Evolutionary conservation across 2,888 invertebrate species (phyloP).

Genomic region (Scaptomyza tumidula): DNA sequence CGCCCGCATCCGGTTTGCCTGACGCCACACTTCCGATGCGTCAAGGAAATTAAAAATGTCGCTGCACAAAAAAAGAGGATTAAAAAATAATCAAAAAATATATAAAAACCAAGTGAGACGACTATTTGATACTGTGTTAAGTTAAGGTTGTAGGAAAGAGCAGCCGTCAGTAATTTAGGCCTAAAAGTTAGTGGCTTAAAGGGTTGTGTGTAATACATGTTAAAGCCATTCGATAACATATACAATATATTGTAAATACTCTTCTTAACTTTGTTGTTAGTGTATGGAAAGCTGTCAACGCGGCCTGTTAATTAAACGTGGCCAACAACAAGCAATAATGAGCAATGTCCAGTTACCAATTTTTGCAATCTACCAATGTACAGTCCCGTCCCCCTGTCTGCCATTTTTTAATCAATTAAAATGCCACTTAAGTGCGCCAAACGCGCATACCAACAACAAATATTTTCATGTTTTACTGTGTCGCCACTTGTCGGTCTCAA

Average conservation of each 20-base stretch:
- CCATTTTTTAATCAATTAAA: slow-evolving; percentile 76
- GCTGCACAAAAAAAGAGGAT: slow-evolving; percentile 32
- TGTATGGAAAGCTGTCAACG: slow-evolving; percentile 20
- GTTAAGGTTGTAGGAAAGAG: neutral
- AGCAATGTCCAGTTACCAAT: slow-evolving; percentile 30
- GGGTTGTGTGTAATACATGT: neutral
- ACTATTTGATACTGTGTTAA: neutral
- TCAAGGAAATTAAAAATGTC: slow-evolving; percentile 78
- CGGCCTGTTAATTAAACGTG: slow-evolving; percentile 68
- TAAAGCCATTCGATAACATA: too few relatives aligned
- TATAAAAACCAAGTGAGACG: neutral
- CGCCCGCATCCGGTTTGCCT: slow-evolving; percentile 67
- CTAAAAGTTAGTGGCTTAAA: neutral
- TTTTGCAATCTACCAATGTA: slow-evolving; percentile 1
- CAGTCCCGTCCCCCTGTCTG: too few relatives aligned
- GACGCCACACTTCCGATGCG: slow-evolving; percentile 65
- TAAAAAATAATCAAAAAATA: neutral
- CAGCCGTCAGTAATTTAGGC: too few relatives aligned
- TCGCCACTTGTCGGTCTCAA: slow-evolving; percentile 45
- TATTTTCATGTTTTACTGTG: slow-evolving; percentile 54
- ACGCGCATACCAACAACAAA: slow-evolving; percentile 42
- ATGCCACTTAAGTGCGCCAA: slow-evolving; percentile 65
- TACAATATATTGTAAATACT: neutral
- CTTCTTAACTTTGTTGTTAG: neutral
- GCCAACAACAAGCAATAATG: slow-evolving; percentile 52